Evolutionary conservation across 2,888 invertebrate genomes (phyloP).

Genomic region (Eudemis profundana): DNA sequence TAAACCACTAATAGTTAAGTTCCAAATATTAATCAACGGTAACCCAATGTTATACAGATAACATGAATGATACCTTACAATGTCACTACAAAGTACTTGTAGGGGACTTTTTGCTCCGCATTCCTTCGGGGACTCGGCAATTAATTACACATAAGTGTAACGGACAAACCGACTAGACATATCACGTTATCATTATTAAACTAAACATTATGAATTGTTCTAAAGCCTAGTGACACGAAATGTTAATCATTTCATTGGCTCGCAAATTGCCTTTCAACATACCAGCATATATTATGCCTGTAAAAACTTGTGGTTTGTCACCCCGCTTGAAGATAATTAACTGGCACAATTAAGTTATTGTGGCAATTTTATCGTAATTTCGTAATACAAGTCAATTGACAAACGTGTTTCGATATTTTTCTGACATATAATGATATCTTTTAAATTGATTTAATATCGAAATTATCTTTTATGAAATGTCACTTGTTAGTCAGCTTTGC

Average conservation of each 20-base stretch:
- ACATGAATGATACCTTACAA: not conserved
- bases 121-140: conserved; percentile 11
- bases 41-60: not conserved
- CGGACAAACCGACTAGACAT: conserved; percentile 20
- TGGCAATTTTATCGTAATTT: not conserved
- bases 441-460: too few species aligned
- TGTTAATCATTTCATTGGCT: too few species aligned
- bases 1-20: too few species aligned
- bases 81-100: not conserved
- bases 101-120: conserved; percentile 25
- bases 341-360: conserved; percentile 5
- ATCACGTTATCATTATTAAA: conserved; percentile 24
- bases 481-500: too few species aligned
- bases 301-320: not conserved
- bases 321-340: not conserved
- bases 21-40: not conserved
- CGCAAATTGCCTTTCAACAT: too few species aligned
- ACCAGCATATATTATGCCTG: not conserved
- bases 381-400: too few species aligned
- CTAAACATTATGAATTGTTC: not conserved
- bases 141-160: conserved; percentile 21
- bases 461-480: too few species aligned
- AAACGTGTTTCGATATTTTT: too few species aligned
- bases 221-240: not conserved
- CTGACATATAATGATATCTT: too few species aligned